Evolutionary conservation across 2,113 vertebrate genomes (phyloP).

Genomic region (Rhabdomys dilectus): DNA sequence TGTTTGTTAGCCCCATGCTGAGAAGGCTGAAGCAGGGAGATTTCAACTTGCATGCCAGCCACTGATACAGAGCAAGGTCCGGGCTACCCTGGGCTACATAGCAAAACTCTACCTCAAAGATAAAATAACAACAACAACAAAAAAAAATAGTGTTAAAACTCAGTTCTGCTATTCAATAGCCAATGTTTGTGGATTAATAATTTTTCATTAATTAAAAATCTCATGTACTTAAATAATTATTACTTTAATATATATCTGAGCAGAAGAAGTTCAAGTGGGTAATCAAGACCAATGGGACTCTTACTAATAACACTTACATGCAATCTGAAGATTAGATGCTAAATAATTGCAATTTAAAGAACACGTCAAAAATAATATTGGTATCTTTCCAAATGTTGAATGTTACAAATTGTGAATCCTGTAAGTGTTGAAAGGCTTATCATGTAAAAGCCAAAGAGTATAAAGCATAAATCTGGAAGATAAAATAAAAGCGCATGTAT

Average conservation of each 20-base stretch:
- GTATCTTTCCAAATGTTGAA: constrained; percentile 9
- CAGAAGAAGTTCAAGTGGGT: constrained; percentile 59
- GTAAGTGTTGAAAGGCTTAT: constrained; percentile 20
- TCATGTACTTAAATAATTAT: background rate
- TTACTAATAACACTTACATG: constrained; percentile 51
- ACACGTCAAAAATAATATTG: constrained; percentile 58
- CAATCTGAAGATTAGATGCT: constrained; percentile 66
- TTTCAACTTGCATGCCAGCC: background rate
- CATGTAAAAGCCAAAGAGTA: background rate
- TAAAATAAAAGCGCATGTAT: background rate
- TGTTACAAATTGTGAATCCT: background rate
- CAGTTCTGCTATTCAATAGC: background rate
- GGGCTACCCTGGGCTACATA: background rate
- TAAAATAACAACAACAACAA: background rate
- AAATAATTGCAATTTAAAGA: constrained; percentile 68
- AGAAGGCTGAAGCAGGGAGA: background rate
- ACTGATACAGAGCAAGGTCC: background rate
- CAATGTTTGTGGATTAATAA: constrained; percentile 25
- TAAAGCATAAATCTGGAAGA: background rate
- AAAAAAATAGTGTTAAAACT: background rate
- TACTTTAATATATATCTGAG: constrained; percentile 48
- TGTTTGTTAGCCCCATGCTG: background rate
- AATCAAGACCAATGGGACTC: constrained; percentile 46
- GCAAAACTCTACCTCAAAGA: background rate
- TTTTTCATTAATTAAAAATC: constrained; percentile 63